Evolutionary conservation across 2,888 invertebrate species (phyloP).

Genomic region (Drosophila demipolita): DNA sequence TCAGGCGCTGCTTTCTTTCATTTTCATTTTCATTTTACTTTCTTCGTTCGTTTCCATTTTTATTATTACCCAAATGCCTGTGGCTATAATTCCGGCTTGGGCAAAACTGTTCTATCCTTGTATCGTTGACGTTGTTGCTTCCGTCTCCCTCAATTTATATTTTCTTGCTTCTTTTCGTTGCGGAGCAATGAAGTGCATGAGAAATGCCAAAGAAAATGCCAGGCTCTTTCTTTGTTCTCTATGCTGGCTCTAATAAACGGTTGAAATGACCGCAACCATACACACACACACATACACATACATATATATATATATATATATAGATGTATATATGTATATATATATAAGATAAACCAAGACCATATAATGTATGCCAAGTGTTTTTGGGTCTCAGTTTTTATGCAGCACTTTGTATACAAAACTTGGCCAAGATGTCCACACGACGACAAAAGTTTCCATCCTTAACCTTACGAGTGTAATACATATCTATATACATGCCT

Average conservation of each 20-base stretch:
- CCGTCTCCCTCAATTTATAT: slow-evolving; percentile 27
- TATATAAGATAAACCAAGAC: slow-evolving; percentile 1
- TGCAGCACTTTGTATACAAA: slow-evolving; percentile 47
- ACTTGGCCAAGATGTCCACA: slow-evolving; percentile 49
- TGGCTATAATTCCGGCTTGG: slow-evolving; percentile 66
- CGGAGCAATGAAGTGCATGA: slow-evolving; percentile 73
- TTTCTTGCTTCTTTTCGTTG: slow-evolving; percentile 27
- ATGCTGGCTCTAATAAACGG: slow-evolving; percentile 59
- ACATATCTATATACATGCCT: neutral
- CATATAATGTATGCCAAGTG: slow-evolving; percentile 50
- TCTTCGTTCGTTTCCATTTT: slow-evolving; percentile 43
- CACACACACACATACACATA: slow-evolving; percentile 10
- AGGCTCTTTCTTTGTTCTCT: slow-evolving; percentile 64
- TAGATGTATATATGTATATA: neutral
- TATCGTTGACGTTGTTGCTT: slow-evolving; percentile 45
- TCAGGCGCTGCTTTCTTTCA: slow-evolving; percentile 19
- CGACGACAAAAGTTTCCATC: slow-evolving; percentile 12
- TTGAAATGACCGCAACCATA: slow-evolving; percentile 53
- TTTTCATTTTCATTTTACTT: slow-evolving; percentile 50
- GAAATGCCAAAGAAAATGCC: slow-evolving; percentile 68
- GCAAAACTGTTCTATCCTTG: slow-evolving; percentile 63
- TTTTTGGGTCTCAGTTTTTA: slow-evolving; percentile 54
- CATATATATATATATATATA: slow-evolving; percentile 7
- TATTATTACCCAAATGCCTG: slow-evolving; percentile 70
- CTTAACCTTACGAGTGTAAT: slow-evolving; percentile 16